These are phyloP conservation scores for Eudasyphora cyanicolor DNA, from an alignment of 2,888 invertebrate genomes.

Conservation along the genomic window DNA sequence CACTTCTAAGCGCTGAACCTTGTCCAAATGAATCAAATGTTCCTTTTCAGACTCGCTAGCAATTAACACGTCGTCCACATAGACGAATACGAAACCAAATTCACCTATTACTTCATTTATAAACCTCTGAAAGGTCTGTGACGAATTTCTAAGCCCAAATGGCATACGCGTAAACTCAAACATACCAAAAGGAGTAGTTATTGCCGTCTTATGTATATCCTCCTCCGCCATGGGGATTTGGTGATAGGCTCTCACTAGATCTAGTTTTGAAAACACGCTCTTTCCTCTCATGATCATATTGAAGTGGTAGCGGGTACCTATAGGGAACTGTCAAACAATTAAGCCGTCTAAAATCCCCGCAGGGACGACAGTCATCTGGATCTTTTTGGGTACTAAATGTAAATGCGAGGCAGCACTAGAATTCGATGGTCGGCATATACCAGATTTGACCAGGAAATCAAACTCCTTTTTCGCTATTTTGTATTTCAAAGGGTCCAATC, in stretches of 20 bases:
- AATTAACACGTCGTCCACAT: too few relatives aligned
- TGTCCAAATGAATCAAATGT: not conserved
- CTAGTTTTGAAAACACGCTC: too few relatives aligned
- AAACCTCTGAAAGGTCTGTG: not conserved
- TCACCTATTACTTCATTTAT: not conserved
- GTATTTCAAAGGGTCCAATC: not conserved
- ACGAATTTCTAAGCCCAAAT: not conserved
- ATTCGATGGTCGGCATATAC: slow-evolving; percentile 2
- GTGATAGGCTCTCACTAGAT: slow-evolving; percentile 3
- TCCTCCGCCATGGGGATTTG: not conserved
- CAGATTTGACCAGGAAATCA: not conserved
- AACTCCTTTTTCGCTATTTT: too few relatives aligned
- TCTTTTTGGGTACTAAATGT: too few relatives aligned
- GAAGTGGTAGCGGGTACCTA: too few relatives aligned
- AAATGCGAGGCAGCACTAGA: too few relatives aligned
- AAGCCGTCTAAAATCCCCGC: slow-evolving; percentile 9
- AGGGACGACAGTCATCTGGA: not conserved
- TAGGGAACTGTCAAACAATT: too few relatives aligned
- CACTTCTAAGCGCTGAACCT: too few relatives aligned
- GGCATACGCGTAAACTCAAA: slow-evolving; percentile 3
- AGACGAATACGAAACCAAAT: not conserved
- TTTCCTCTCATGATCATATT: not conserved
- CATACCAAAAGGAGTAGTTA: too few relatives aligned
- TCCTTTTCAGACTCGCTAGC: not conserved
- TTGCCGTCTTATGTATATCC: slow-evolving; percentile 11